Base-by-base conservation (phyloP, 2,888 invertebrate genomes). In the Sericinus montela region DNA sequence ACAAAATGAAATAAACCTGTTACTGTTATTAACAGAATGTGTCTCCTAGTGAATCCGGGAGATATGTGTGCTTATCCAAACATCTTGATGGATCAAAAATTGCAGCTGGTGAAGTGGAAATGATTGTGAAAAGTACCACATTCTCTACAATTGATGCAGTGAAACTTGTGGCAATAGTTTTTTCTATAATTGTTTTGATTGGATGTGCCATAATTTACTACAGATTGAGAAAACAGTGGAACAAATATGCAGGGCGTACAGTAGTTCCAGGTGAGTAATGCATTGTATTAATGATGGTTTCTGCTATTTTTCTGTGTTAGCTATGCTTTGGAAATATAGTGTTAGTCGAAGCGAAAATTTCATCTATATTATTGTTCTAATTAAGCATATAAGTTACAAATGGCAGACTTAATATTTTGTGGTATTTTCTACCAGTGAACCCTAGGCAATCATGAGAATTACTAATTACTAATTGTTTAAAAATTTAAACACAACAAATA, bases 31-130 rank as follows among this genome's bases (percentile, higher is more conserved):
- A 25, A 23, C 69, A 93, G 93, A 89, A 86, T 65, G 91, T 92
- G 7, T 90, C 91, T 10, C 84, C 90, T 6, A 75, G 84, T 46
- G 93, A 93, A 63, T 86, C 92, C 49, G 93, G 93, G 1, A 85
- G 89, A 53, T 93, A 93, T 69, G 91, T 90, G 64, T 93, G 93
- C 62, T 72, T 93, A 48, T 92, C 93, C 3, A 90, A 85, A 65
- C 90, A 91, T 40, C 66, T 93, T 39, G 79, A 80, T 59, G 86
- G 90, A 40, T 75, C 80, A 45, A 82, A 88, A 3, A 77, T 90
- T 15, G 89, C 90, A 48, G 85, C 91, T 19, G 89, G 91, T 35
- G 83, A 90, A 51, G 90, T 92, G 19, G 90, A 92, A 64, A 87
- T 93, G 76, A 77, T 92, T 39, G 92, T 93, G 0, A 88, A 83